Evolutionary conservation across 2,888 invertebrate genomes (phyloP).

Genomic region (Coremacera marginata): DNA sequence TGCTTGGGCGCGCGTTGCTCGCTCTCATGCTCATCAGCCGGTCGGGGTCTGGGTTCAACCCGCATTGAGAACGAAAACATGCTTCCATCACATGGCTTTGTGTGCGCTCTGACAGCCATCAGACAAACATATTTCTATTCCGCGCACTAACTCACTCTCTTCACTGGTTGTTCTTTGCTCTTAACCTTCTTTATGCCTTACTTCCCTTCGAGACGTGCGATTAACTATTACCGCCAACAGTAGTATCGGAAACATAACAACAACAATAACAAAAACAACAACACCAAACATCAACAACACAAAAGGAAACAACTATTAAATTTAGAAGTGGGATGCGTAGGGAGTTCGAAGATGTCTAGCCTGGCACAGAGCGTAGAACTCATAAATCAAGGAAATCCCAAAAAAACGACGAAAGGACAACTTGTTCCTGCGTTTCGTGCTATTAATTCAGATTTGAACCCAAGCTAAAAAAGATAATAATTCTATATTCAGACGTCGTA

Average conservation of each 20-base stretch:
- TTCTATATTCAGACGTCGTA: neutral
- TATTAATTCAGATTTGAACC: neutral
- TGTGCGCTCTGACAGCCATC: constrained; percentile 7
- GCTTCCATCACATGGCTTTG: neutral
- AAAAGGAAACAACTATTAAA: no score
- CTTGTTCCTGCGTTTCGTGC: constrained; percentile 33
- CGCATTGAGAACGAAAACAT: neutral
- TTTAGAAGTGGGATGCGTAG: neutral
- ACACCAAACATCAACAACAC: neutral
- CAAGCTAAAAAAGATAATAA: neutral
- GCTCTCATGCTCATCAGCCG: constrained; percentile 13
- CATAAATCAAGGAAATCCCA: no score
- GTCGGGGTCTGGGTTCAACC: neutral
- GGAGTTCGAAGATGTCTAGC: constrained; percentile 29
- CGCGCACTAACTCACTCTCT: neutral
- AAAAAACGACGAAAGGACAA: no score
- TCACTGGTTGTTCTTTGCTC: neutral
- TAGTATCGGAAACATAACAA: neutral
- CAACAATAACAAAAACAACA: neutral
- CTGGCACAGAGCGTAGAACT: neutral
- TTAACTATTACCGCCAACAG: neutral
- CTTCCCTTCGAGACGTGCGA: neutral
- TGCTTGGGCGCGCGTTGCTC: constrained; percentile 17
- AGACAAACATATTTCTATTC: constrained; percentile 11
- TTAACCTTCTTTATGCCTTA: neutral